Conservation (phyloP, 2,888 invertebrate genomes). For the Phortica magna region DNA sequence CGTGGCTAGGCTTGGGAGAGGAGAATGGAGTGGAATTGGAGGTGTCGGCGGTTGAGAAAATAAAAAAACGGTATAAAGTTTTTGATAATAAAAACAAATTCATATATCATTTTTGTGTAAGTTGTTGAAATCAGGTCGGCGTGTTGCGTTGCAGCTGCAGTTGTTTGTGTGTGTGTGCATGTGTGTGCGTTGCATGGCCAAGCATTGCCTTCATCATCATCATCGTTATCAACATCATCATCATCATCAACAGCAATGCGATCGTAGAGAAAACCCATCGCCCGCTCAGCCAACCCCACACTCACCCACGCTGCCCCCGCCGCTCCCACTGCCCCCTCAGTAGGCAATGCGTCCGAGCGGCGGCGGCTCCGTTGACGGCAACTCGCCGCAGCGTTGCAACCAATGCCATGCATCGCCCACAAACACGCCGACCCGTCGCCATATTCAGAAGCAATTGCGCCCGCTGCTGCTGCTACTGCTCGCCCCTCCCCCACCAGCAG, state of each 20-base stretch:
- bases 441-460: constrained; percentile 67
- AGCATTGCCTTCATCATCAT: background rate
- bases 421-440: constrained; percentile 66
- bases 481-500: constrained; percentile 35
- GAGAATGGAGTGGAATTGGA: background rate
- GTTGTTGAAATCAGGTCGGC: background rate
- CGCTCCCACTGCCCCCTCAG: background rate
- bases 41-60: background rate
- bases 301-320: background rate
- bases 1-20: no score
- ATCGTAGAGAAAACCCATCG: background rate
- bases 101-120: background rate
- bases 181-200: constrained; percentile 41
- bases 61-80: background rate
- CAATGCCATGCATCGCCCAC: constrained; percentile 63
- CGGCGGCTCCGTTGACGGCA: constrained; percentile 63
- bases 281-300: background rate
- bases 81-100: background rate
- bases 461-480: constrained; percentile 15
- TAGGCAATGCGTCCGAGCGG: constrained; percentile 62
- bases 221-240: background rate
- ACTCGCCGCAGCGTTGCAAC: constrained; percentile 65
- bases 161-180: constrained; percentile 21
- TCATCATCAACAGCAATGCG: background rate
- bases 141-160: background rate